These are phyloP conservation scores for Vesta saturnalis DNA, from an alignment of 2,888 invertebrate genomes.

Conservation along the genomic window DNA sequence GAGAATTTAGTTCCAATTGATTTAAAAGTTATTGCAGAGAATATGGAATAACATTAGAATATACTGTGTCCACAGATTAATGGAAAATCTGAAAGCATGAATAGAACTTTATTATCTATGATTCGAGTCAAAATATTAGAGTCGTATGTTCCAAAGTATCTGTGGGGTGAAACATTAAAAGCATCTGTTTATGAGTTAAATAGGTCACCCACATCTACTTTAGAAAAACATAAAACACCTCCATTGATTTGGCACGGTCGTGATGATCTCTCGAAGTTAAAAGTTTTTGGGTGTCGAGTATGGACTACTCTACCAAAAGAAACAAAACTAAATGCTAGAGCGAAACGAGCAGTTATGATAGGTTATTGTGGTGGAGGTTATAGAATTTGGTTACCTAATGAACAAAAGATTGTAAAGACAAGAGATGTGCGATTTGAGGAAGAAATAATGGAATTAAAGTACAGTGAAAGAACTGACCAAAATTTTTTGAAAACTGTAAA, in stretches of 20 bases:
- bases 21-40: too few species aligned
- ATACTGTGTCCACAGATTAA: conserved; percentile 12
- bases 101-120: conserved; percentile 16
- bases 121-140: conserved; percentile 18
- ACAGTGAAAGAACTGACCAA: too few species aligned
- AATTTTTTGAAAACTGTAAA: too few species aligned
- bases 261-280: conserved; percentile 29
- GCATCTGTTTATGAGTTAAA: neutral
- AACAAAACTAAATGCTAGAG: too few species aligned
- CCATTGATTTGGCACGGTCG: conserved; percentile 38
- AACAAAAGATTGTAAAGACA: too few species aligned
- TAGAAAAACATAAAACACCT: conserved; percentile 23
- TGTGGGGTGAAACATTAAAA: neutral
- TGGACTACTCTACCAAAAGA: conserved; percentile 33
- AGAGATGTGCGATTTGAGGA: too few species aligned
- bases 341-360: too few species aligned
- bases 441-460: too few species aligned
- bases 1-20: too few species aligned
- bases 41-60: neutral
- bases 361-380: too few species aligned
- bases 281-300: conserved; percentile 44
- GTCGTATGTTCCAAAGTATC: neutral
- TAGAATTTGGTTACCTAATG: neutral
- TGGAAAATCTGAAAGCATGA: conserved; percentile 2
- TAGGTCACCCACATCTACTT: neutral